phyloP scores from a whole-genome alignment of 2,113 vertebrate genomes.

The Geococcyx californianus region DNA sequence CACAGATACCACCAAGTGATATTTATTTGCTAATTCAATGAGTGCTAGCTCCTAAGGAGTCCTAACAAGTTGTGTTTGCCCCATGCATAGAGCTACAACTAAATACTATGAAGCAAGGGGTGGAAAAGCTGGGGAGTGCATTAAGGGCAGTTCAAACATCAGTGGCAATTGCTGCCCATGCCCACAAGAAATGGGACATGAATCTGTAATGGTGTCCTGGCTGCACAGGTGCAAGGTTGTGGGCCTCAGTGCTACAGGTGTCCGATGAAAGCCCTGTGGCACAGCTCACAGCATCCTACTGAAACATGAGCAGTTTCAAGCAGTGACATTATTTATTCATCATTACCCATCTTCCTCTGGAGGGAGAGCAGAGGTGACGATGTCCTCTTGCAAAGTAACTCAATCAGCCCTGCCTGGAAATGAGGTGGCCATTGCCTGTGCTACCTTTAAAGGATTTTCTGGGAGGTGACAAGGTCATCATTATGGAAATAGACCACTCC shows the following conservation, averaged over 20 bases:
- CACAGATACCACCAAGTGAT: too few species aligned
- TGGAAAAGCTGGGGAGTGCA: not conserved
- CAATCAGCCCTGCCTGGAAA: not conserved
- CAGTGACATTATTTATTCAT: not conserved
- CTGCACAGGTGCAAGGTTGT: accelerated
- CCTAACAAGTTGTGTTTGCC: not conserved
- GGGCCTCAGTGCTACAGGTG: not conserved
- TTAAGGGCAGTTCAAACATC: too few species aligned
- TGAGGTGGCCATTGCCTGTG: not conserved
- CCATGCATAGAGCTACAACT: not conserved
- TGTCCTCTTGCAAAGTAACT: not conserved
- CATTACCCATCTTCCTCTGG: not conserved
- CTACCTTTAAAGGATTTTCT: not conserved
- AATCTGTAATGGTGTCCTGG: not conserved
- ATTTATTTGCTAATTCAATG: not conserved
- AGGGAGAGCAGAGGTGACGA: not conserved
- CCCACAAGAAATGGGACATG: not conserved
- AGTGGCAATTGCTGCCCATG: not conserved
- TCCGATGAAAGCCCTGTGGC: not conserved
- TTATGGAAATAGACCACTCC: accelerated
- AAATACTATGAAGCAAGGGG: not conserved
- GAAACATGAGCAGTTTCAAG: not conserved
- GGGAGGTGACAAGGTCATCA: not conserved
- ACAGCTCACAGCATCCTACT: not conserved
- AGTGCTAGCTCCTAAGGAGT: not conserved